Evolutionary conservation across 2,888 invertebrate genomes (phyloP).

Genomic region (Polyploca ridens): DNA sequence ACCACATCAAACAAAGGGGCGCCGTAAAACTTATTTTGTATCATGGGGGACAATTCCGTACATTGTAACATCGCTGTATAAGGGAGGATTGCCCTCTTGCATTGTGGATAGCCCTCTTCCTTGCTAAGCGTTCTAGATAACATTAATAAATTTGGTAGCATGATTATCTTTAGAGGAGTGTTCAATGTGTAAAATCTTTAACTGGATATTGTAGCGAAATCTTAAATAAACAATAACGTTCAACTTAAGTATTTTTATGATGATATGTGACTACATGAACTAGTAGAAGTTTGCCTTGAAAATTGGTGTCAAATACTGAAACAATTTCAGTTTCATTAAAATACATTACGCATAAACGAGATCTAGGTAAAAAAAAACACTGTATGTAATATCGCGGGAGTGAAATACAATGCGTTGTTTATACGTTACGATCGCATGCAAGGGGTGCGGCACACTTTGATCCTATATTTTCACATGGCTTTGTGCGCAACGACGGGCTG

Average conservation of each 20-base stretch:
- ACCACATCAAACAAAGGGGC: conserved; percentile 71
- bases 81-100: conserved; percentile 23
- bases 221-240: too few relatives aligned
- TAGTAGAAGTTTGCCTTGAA: neutral
- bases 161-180: conserved; percentile 35
- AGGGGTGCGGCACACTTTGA: conserved; percentile 75
- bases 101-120: conserved; percentile 33
- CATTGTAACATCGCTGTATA: conserved; percentile 52
- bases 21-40: conserved; percentile 76
- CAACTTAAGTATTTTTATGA: too few relatives aligned
- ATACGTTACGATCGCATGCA: conserved; percentile 63
- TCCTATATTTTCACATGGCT: conserved; percentile 83
- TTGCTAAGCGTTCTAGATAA: conserved; percentile 36
- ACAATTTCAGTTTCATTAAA: neutral
- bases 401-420: conserved; percentile 56
- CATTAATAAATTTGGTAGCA: conserved; percentile 36
- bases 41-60: conserved; percentile 64
- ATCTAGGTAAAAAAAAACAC: neutral
- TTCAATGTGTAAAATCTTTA: conserved; percentile 28
- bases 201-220: conserved; percentile 11
- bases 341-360: neutral
- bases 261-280: neutral
- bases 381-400: conserved; percentile 46
- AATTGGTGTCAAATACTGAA: neutral
- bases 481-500: conserved; percentile 78